Conservation (phyloP, 2,888 invertebrate species). For the Cosmia trapezina region DNA sequence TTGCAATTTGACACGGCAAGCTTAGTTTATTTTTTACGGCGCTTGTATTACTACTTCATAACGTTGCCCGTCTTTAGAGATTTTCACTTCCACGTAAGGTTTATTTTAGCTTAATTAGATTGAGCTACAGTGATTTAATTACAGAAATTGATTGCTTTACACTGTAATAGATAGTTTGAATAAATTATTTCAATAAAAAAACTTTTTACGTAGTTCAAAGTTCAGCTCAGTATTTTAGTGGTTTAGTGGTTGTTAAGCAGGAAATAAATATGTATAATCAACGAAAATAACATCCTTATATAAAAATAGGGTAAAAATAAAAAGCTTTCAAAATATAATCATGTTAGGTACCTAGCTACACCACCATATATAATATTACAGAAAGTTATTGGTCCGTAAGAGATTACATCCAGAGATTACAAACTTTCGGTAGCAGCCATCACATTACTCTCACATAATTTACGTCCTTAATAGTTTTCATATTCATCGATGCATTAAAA, state of each 20-base stretch:
- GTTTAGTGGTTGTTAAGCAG: background rate
- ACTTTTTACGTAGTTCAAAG: background rate
- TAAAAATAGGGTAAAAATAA: background rate
- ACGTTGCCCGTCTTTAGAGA: conserved; percentile 63
- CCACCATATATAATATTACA: conserved; percentile 20
- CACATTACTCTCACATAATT: conserved; percentile 59
- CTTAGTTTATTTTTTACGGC: conserved; percentile 56
- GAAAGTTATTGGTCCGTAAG: conserved; percentile 50
- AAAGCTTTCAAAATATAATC: background rate
- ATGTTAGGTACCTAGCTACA: conserved; percentile 1
- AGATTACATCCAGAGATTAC: conserved; percentile 34
- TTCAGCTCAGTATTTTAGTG: background rate
- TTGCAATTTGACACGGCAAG: conserved; percentile 41
- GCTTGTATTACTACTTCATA: conserved; percentile 61
- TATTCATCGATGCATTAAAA: conserved; percentile 55
- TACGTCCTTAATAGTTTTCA: conserved; percentile 55
- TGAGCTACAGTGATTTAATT: conserved; percentile 24
- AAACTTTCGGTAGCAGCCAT: conserved; percentile 37
- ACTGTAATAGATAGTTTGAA: background rate
- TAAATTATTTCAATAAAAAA: background rate
- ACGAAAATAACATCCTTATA: background rate
- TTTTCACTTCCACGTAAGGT: conserved; percentile 57
- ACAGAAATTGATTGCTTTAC: conserved; percentile 33
- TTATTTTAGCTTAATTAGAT: conserved; percentile 53
- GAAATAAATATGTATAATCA: background rate